phyloP scores from a whole-genome alignment of 2,888 invertebrate species.

The Napeogenes inachia region DNA sequence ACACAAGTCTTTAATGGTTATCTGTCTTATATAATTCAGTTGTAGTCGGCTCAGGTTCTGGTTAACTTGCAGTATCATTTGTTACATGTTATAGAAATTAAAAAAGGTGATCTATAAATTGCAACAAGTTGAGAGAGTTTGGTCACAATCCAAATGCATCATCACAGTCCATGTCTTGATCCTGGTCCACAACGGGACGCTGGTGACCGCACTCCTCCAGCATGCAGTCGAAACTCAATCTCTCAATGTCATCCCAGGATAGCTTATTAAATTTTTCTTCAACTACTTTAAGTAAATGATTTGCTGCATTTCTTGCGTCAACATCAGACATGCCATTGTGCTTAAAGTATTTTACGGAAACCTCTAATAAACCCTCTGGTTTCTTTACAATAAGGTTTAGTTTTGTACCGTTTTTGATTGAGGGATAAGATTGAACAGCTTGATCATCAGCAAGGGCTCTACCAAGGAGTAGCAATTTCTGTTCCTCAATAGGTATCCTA shows the following conservation, averaged over 20 bases:
- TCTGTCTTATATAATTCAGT: too few relatives aligned
- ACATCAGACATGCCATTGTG: constrained; percentile 78
- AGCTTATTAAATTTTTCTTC: constrained; percentile 72
- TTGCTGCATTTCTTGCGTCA: constrained; percentile 79
- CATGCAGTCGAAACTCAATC: constrained; percentile 39
- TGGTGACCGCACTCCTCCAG: constrained; percentile 26
- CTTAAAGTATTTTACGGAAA: constrained; percentile 76
- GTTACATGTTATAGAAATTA: neutral
- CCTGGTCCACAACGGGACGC: constrained; percentile 35
- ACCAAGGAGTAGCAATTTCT: constrained; percentile 84
- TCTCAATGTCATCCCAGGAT: constrained; percentile 79
- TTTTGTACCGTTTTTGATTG: constrained; percentile 86
- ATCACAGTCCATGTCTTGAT: constrained; percentile 45
- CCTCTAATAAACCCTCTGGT: constrained; percentile 78
- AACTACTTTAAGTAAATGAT: constrained; percentile 75
- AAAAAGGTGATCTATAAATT: constrained; percentile 16
- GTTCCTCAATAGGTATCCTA: constrained; percentile 82
- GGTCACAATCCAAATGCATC: constrained; percentile 35
- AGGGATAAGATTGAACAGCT: constrained; percentile 81
- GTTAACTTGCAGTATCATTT: constrained; percentile 5
- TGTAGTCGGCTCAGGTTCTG: neutral
- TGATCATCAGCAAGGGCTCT: constrained; percentile 85
- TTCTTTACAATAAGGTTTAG: constrained; percentile 84
- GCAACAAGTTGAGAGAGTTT: constrained; percentile 17
- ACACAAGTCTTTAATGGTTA: too few relatives aligned